Base-by-base conservation (phyloP, 2,797 vertebrate genomes). In the Thripadectes ignobilis region DNA sequence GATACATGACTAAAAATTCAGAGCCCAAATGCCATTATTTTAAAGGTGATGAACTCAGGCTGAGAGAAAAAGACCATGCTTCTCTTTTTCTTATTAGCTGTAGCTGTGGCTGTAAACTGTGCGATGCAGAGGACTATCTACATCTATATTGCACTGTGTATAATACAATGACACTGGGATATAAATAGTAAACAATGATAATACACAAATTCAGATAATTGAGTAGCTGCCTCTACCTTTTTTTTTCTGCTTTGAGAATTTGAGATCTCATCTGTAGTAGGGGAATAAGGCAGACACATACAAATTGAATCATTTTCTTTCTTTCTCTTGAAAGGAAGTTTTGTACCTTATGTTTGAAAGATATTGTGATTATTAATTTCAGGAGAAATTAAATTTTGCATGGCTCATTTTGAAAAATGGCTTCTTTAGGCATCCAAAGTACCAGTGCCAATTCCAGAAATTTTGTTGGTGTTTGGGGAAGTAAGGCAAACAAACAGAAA, bases 391-490 rank as follows among this genome's bases (percentile, higher is more conserved):
- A 90, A 76, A 85, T 59, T 51, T 26, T 77, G 22, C 41, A 20
- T 71, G 45, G 52, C 74, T 89, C 80, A 46, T 48, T 86, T 78
- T 93, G 81, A 95, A 87, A 81, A 92, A 92, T 83, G 95, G 91
- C 63, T 79, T 85, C 87, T 91, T 78, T 72, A 71, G 54, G 82
- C 69, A 92, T 85, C 59, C 51, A 83, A 73, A 71, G 23, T 79
- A n/a, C 45, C 63, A 85, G 21, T 73, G 87, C 85, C 73, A 90
- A 57, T 95, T 96, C 52, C 38, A 83, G 72, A 83, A 65, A 91
- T 93, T 86, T 82, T 95, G 57, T 63, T 71, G 45, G 54, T 79
- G 55, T 78, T 92, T 68, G 30, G 73, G 43, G 75, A 54, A 83
- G 79, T 65, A 36, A 86, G 14, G 45, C 20, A 92, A 95, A 72